Base-by-base conservation (phyloP, 1,140 invertebrate genomes). In the Dendrolimus kikuchii region DNA sequence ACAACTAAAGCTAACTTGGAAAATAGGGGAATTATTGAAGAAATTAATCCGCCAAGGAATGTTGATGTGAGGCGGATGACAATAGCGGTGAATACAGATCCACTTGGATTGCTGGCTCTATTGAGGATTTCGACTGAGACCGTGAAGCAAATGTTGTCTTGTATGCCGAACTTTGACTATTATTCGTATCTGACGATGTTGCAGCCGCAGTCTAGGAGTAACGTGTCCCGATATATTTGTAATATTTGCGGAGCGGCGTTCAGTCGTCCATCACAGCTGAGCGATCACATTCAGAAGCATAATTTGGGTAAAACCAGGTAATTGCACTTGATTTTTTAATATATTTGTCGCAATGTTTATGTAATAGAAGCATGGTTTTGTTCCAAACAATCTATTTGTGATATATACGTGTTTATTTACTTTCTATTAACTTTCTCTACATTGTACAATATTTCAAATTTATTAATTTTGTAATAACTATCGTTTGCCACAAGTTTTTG, bases 71-170 rank as follows among this genome's bases (percentile, higher is more conserved):
- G n/a, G 5, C 48, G 40, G 42, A 75, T 71, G 46, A 71, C 72
- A 5, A 76, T 75, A 52, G 76, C 72, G 5, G 68, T 81, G 7
- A 85, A 85, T 47, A 82, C 79, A 5, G 78, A 82, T 46, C 75
- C 78, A n/a, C 43, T 82, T 5, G 72, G 71, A 38, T 51, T 83
- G 7, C 49, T 79, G 8, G 60, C 70, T 9, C 48, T 85, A 9
- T 43, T 85, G 38, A 66, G 55, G 44, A 52, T 79, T 47, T 83
- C 78, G 7, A 69, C 69, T 5, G 77, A 77, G n/a, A 62, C 68
- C 4, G 39, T 85, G 1, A 72, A 60, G 40, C 62, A 63, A 41
- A 49, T 83, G 0, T 46, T 85, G 36, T 76, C 75, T 7, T 75
- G 57, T 38, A 51, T 85, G 57, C 73, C 73, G 5, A 63, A 60